Conservation (phyloP, 2,888 invertebrate genomes). For the Nebria brevicollis region DNA sequence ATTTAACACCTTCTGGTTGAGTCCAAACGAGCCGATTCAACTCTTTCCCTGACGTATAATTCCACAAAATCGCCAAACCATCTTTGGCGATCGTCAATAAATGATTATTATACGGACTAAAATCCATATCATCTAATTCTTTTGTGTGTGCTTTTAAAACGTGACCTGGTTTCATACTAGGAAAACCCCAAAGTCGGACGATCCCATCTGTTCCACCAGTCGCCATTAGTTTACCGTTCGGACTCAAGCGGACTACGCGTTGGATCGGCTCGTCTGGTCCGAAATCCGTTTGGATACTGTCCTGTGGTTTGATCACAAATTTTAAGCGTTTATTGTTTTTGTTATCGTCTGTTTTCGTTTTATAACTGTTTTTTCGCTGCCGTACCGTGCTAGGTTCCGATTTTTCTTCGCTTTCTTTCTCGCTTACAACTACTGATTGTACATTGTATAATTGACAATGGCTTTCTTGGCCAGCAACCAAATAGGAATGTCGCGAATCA, state of each 20-base stretch:
- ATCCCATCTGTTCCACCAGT: constrained; percentile 93
- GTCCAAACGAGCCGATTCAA: constrained; percentile 78
- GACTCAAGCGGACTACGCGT: constrained; percentile 81
- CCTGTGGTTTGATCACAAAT: constrained; percentile 79
- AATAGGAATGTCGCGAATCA: constrained; percentile 77
- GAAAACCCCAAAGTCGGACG: constrained; percentile 89
- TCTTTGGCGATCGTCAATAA: constrained; percentile 90
- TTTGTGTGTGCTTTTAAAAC: constrained; percentile 83
- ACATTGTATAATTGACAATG: constrained; percentile 88
- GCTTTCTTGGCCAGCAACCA: constrained; percentile 92
- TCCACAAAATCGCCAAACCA: constrained; percentile 85
- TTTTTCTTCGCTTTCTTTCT: constrained; percentile 63
- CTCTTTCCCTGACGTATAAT: constrained; percentile 72
- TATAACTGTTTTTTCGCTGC: constrained; percentile 68
- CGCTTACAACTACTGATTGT: constrained; percentile 62
- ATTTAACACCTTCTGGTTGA: constrained; percentile 80
- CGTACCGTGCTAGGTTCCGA: constrained; percentile 46
- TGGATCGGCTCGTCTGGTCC: constrained; percentile 82
- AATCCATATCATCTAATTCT: constrained; percentile 95
- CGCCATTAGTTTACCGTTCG: constrained; percentile 81
- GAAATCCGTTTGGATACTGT: constrained; percentile 88
- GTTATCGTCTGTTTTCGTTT: constrained; percentile 65
- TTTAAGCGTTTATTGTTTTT: constrained; percentile 72
- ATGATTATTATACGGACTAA: constrained; percentile 81
- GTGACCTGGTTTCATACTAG: constrained; percentile 76